A percentile compares a stretch with the other conserved stretches of the same genome.
These are phyloP conservation scores for Sebastes kiyomatsui DNA, from an alignment of 2,797 vertebrate genomes.

Conservation along the genomic window DNA sequence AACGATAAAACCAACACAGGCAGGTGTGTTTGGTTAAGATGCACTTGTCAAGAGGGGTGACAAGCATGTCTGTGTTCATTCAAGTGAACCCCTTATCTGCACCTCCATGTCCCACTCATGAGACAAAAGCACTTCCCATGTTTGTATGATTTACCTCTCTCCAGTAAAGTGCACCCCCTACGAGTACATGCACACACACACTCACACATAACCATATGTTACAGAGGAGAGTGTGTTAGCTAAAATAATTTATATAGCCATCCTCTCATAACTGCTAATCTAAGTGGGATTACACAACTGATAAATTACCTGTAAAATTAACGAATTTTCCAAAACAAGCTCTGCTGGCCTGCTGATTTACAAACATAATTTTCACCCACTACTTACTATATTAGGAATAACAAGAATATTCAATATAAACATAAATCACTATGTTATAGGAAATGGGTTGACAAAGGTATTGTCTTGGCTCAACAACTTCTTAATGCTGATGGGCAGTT, in stretches of 20 bases:
- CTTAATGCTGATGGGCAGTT: no score
- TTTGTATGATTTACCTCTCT: constrained; percentile 78
- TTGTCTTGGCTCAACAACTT: no score
- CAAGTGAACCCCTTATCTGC: constrained; percentile 84
- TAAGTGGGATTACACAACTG: no score
- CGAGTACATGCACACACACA: neutral
- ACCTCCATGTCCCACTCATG: constrained; percentile 79
- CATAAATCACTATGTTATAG: no score
- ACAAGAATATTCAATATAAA: no score
- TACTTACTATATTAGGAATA: no score
- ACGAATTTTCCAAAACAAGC: no score
- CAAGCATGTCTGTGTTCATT: constrained; percentile 82
- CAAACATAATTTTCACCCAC: no score
- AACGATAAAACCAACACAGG: constrained; percentile 78
- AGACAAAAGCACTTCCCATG: constrained; percentile 80
- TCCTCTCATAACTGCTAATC: constrained; percentile 5
- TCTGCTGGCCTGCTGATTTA: no score
- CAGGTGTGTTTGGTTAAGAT: constrained; percentile 87
- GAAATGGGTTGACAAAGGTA: no score
- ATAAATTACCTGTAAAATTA: no score
- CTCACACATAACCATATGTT: neutral
- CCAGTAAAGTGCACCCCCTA: constrained; percentile 57
- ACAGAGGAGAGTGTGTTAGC: neutral
- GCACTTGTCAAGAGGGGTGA: constrained; percentile 83
- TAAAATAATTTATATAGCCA: constrained; percentile 3